Conservation (phyloP, 1,140 invertebrate species). For the Bilobella aurantiaca region DNA sequence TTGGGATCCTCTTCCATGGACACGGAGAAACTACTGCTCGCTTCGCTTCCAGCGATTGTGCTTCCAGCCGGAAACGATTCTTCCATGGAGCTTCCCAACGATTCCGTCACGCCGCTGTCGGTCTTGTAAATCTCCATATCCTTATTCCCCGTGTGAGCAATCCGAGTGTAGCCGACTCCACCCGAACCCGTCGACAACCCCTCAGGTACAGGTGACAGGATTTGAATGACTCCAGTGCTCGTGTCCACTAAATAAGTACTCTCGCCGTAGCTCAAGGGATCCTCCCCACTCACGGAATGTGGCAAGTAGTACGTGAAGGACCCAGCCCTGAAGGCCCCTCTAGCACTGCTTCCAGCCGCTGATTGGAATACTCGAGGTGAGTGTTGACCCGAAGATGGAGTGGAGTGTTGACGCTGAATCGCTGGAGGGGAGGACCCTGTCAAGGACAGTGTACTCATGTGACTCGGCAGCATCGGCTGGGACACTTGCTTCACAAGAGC, state of each 20-base stretch:
- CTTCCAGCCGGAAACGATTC: no score
- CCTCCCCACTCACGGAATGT: not conserved
- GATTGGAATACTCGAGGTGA: constrained; percentile 7
- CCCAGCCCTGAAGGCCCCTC: constrained; percentile 6
- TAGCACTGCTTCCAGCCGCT: no score
- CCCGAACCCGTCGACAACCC: not conserved
- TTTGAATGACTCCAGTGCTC: not conserved
- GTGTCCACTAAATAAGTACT: constrained; percentile 2
- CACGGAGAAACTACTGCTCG: not conserved
- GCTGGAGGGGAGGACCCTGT: not conserved
- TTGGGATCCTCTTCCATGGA: constrained; percentile 14
- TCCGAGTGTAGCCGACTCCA: not conserved
- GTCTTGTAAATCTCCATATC: constrained; percentile 12
- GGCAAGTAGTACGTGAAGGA: not conserved
- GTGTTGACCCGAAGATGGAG: not conserved
- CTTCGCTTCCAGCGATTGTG: not conserved
- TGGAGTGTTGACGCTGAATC: constrained; percentile 46
- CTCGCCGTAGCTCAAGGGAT: not conserved
- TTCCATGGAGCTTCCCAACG: not conserved
- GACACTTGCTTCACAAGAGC: constrained; percentile 19
- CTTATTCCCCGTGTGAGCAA: not conserved
- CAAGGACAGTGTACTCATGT: constrained; percentile 35
- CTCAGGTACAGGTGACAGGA: not conserved
- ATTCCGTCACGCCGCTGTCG: not conserved
- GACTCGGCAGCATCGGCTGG: constrained; percentile 48